Base-by-base conservation (phyloP, 2,113 vertebrate genomes). In the Zeus faber region DNA sequence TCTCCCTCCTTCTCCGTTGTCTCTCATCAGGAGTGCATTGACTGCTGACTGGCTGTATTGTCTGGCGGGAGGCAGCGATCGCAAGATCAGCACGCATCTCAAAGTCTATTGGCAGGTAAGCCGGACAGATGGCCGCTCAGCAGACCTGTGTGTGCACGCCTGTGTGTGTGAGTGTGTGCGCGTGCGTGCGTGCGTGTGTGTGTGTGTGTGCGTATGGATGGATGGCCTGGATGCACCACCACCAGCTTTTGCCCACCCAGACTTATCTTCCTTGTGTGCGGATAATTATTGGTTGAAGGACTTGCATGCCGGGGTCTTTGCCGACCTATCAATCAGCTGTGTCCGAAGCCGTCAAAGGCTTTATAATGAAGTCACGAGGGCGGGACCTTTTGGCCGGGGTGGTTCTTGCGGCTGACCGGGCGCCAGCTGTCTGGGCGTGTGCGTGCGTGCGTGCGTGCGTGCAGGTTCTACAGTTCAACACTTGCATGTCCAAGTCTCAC, bases 21-120 rank as follows among this genome's bases (percentile, higher is more conserved):
- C 16, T 20, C 9, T 10, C 82, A 67, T 51, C 76, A 92, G 91
- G 86, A 90, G 87, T 16, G 69, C 87, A 79, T 78, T 91, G 92
- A 87, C 72, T 88, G 92, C 93, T 89, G 91, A 92, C 89, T 91
- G 82, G 62, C 79, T 89, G 35, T 91, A 91, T 88, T 91, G 91
- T 88, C 85, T 87, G 56, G 80, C 54, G 11, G 88, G 86, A 82
- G 80, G 85, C 62, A 61, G 71, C 0, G 63, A 88, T 40, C 71
- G 65, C 79, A 64, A 57, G 63, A 85, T 90, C 65, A 91, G 91
- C 89, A 87, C 84, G 56, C 88, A 88, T 89, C 92, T 95, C 90
- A 92, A 87, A 89, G 77, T 83, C 67, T 96, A 74, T 81, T 77
- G 78, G 67, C 78, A 81, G 74, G 58, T 70, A 55, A 70, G 67